Evolutionary conservation across 1,140 invertebrate genomes (phyloP).

Genomic region (Panagrolaimus sp.): DNA sequence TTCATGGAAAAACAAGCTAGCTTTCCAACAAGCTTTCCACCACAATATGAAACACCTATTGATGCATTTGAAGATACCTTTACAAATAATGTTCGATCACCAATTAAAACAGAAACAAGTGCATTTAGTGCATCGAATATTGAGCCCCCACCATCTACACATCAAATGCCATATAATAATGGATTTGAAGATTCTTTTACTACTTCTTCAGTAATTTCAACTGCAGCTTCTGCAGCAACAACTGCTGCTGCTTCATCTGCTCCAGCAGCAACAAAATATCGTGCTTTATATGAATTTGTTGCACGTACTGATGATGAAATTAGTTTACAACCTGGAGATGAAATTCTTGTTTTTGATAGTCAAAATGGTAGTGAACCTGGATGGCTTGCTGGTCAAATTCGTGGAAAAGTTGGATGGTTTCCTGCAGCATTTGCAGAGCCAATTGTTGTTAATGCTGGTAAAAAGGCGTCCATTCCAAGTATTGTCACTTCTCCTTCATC

Average conservation of each 20-base stretch:
- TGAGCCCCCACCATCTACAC: conserved; percentile 15
- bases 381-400: conserved; percentile 82
- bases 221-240: conserved; percentile 12
- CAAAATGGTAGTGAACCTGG: conserved; percentile 80
- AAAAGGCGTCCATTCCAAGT: conserved; percentile 17
- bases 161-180: no score
- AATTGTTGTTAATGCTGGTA: conserved; percentile 59
- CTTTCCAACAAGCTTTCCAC: neutral
- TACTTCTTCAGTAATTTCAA: no score
- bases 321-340: conserved; percentile 83
- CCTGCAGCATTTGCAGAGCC: conserved; percentile 89
- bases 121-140: neutral
- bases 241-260: conserved; percentile 13
- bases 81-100: neutral
- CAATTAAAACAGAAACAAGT: neutral
- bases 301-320: conserved; percentile 87
- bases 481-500: conserved; percentile 46
- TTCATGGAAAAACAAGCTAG: neutral
- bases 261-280: conserved; percentile 63
- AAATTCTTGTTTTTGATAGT: conserved; percentile 77
- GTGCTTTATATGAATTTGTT: conserved; percentile 86
- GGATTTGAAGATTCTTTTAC: no score
- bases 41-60: neutral
- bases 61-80: neutral
- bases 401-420: conserved; percentile 72